A percentile compares a stretch with the other conserved stretches of the same genome.
Evolutionary conservation across 2,797 vertebrate genomes (phyloP).

Genomic region (Gallinago stenura): DNA sequence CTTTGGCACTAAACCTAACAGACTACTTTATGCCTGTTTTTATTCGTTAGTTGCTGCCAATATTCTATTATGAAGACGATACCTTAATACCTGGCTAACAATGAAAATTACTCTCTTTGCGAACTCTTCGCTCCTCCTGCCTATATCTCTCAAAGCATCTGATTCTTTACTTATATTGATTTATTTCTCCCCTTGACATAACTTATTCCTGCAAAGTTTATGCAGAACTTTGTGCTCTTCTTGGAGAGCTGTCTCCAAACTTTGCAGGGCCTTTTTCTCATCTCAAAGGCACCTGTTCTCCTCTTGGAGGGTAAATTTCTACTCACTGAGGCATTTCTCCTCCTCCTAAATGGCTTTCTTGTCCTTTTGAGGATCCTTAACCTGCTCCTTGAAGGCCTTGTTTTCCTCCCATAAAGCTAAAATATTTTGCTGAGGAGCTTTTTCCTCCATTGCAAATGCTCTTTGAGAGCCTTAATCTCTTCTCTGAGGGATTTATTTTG

Average conservation of each 20-base stretch:
- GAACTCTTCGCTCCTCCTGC: neutral
- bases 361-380: neutral
- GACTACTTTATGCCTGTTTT: neutral
- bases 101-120: neutral
- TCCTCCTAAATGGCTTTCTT: neutral
- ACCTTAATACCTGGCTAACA: neutral
- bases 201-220: neutral
- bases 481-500: slow-evolving; percentile 22
- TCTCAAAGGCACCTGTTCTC: neutral
- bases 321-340: neutral
- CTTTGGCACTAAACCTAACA: neutral
- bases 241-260: neutral
- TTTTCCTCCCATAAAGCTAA: slow-evolving; percentile 1
- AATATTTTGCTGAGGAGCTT: slow-evolving; percentile 23
- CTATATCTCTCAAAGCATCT: neutral
- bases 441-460: slow-evolving; percentile 30
- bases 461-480: slow-evolving; percentile 12
- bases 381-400: slow-evolving; percentile 18
- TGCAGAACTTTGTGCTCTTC: slow-evolving; percentile 2
- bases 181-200: neutral
- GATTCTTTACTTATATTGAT: neutral
- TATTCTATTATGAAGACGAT: neutral
- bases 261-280: neutral
- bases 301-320: neutral
- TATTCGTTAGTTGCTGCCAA: neutral